phyloP scores from a whole-genome alignment of 1,140 invertebrate genomes.

The Micrasema longulum region DNA sequence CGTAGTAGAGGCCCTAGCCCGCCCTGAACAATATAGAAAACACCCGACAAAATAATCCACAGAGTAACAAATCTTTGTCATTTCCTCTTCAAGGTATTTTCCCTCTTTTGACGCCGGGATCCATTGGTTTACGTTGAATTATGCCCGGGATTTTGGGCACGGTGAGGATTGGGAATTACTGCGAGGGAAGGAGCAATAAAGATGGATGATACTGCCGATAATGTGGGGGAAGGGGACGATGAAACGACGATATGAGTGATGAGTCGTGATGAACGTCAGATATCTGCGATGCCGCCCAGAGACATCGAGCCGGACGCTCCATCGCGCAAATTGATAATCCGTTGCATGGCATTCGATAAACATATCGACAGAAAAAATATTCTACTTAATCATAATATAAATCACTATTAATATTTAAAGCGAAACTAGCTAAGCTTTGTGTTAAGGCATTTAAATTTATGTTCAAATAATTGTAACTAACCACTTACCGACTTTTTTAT shows the following conservation, averaged over 20 bases:
- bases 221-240: constrained; percentile 12
- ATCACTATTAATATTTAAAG: too few relatives aligned
- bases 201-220: constrained; percentile 37
- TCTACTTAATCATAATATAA: neutral
- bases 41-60: neutral
- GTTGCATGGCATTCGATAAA: neutral
- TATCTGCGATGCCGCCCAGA: constrained; percentile 29
- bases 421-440: too few relatives aligned
- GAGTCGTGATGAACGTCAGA: constrained; percentile 30
- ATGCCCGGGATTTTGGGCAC: neutral
- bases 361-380: neutral
- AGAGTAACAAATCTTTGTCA: neutral
- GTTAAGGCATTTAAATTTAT: too few relatives aligned
- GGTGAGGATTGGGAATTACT: constrained; percentile 17
- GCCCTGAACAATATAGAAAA: constrained; percentile 6
- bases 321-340: constrained; percentile 28
- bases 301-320: constrained; percentile 22
- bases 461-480: too few relatives aligned
- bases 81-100: neutral
- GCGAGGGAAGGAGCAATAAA: constrained; percentile 25
- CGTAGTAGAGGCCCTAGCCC: constrained; percentile 9
- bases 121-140: constrained; percentile 4
- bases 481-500: too few relatives aligned
- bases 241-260: constrained; percentile 33
- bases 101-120: neutral